Evolutionary conservation across 2,888 invertebrate species (phyloP).

Genomic region (Brachynemurus nebulosus): DNA sequence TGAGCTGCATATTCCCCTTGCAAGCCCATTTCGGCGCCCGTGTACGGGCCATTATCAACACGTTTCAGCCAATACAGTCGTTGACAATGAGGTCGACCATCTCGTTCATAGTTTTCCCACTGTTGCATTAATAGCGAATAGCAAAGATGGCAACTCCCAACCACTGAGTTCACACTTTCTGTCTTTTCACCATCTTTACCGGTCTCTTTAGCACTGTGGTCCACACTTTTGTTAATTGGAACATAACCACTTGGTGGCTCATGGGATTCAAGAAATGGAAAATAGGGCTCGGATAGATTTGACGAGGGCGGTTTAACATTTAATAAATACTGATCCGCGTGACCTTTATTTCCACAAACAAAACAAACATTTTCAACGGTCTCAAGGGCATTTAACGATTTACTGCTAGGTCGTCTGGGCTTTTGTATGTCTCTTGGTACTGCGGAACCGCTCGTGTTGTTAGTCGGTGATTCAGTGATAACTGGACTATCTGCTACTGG

Average conservation of each 20-base stretch:
- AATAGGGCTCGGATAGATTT: constrained; percentile 65
- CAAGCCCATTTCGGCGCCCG: constrained; percentile 75
- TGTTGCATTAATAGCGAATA: constrained; percentile 75
- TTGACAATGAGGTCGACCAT: constrained; percentile 72
- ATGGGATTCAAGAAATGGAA: constrained; percentile 83
- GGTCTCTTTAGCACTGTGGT: too few relatives aligned
- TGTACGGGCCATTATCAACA: constrained; percentile 79
- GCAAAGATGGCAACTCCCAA: constrained; percentile 73
- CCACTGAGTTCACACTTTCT: constrained; percentile 27
- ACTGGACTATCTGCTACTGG: background rate
- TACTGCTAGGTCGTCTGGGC: background rate
- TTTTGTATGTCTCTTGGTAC: too few relatives aligned
- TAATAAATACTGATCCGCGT: constrained; percentile 43
- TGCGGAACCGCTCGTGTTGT: background rate
- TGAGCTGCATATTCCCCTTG: constrained; percentile 90
- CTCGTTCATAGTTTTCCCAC: constrained; percentile 82
- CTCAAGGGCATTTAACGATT: background rate
- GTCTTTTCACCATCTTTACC: background rate
- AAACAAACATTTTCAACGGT: constrained; percentile 37
- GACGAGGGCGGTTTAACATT: constrained; percentile 53
- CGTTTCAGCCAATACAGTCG: constrained; percentile 87
- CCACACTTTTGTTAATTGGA: background rate
- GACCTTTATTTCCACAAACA: constrained; percentile 60
- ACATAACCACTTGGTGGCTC: constrained; percentile 70
- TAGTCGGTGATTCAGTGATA: background rate